Conservation (phyloP, 2,888 invertebrate genomes). For the Drosophila histrio region DNA sequence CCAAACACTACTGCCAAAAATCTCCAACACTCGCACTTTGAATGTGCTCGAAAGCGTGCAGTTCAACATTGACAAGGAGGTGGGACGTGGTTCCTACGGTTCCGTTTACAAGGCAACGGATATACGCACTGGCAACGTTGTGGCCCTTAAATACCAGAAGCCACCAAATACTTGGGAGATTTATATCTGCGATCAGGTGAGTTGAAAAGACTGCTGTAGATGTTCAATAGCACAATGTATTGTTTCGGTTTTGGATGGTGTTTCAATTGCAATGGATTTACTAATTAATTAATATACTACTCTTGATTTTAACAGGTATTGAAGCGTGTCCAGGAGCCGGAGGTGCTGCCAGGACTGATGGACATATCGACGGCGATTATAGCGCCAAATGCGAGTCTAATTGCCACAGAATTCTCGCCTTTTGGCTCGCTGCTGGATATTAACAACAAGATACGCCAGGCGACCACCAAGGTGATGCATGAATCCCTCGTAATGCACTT, state of each 20-base stretch:
- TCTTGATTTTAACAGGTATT: constrained; percentile 62
- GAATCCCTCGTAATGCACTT: constrained; percentile 91
- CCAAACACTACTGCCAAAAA: constrained; percentile 86
- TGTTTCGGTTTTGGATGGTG: background rate
- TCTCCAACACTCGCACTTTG: constrained; percentile 85
- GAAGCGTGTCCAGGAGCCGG: constrained; percentile 85
- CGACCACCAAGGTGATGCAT: constrained; percentile 90
- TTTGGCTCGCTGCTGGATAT: constrained; percentile 93
- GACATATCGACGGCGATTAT: constrained; percentile 91
- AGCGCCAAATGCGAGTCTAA: constrained; percentile 92
- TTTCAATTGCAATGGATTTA: background rate
- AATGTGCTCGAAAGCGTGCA: constrained; percentile 86
- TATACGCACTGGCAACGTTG: constrained; percentile 82
- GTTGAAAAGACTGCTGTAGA: too few species aligned
- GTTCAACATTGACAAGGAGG: constrained; percentile 89
- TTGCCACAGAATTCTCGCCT: constrained; percentile 92
- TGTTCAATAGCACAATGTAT: background rate
- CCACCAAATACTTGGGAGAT: constrained; percentile 97
- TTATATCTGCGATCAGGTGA: constrained; percentile 89
- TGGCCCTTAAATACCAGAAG: constrained; percentile 94
- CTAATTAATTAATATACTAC: background rate
- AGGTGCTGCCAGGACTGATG: constrained; percentile 89
- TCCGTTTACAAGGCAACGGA: constrained; percentile 87
- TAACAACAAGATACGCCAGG: constrained; percentile 90
- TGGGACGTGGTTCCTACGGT: constrained; percentile 95